These are phyloP conservation scores for Zaprionus kolodkinae DNA, from an alignment of 1,140 invertebrate species.

Conservation along the genomic window DNA sequence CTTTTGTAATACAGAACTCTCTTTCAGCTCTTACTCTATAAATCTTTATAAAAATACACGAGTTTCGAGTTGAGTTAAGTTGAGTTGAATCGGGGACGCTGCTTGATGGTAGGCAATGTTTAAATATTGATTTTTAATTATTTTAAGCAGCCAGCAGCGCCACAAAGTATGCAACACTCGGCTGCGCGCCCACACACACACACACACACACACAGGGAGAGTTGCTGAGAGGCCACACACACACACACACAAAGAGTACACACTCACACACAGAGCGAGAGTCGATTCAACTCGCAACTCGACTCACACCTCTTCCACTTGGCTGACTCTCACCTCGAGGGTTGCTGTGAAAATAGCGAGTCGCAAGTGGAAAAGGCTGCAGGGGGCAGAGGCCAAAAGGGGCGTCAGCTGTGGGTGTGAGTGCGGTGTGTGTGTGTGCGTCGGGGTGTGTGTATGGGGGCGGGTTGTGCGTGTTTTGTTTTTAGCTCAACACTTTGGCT, in stretches of 20 bases:
- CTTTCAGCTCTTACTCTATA: not conserved
- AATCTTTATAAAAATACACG: conserved; percentile 12
- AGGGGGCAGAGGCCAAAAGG: not conserved
- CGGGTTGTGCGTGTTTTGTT: conserved; percentile 64
- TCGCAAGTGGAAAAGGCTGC: conserved; percentile 20
- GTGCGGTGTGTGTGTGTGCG: not conserved
- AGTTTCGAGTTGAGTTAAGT: not conserved
- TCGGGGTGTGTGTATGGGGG: not conserved
- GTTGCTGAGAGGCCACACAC: conserved; percentile 31
- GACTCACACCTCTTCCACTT: conserved; percentile 61
- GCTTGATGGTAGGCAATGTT: conserved; percentile 53
- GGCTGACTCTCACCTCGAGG: conserved; percentile 59
- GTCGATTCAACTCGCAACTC: conserved; percentile 34
- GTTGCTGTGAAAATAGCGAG: conserved; percentile 60
- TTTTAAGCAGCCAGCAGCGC: conserved; percentile 72
- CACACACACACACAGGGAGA: conserved; percentile 39
- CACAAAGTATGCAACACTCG: conserved; percentile 72
- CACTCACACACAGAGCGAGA: conserved; percentile 58
- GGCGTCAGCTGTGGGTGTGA: conserved; percentile 2
- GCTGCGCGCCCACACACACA: conserved; percentile 41
- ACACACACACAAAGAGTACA: conserved; percentile 46
- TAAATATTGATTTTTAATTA: conserved; percentile 83
- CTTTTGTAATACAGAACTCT: no score
- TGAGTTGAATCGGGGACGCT: not conserved
- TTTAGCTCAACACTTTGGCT: conserved; percentile 64